Base-by-base conservation (phyloP, 92 coral and sea anemone genomes). In the Zoanthus solanderi region DNA sequence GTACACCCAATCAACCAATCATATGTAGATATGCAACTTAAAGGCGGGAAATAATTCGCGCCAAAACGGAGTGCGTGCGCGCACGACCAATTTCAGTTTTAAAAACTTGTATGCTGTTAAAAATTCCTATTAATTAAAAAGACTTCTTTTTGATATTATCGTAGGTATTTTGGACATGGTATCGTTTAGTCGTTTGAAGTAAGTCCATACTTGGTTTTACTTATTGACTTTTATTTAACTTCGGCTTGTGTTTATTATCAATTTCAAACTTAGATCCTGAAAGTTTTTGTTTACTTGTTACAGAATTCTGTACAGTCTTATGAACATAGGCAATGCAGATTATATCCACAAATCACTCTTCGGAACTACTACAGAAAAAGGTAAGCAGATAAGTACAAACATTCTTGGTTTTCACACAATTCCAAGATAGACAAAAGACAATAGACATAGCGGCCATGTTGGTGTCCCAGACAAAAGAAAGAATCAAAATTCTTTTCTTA, bases 291-390 rank as follows among this genome's bases (percentile, higher is more conserved):
- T 29, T 72, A 48, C 18, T 67, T 46, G 61, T 77, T 78, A 76
- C 84, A 96, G 99, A 82, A 93, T 96, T 80, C 78, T 96, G 66
- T 89, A 81, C 89, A 94, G 89, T 79, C 78, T 90, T 44, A 71
- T 96, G 89, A 95, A 96, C 58, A 93, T 96, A 32, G 93, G 98
- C 46, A 91, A 90, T 16, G 88, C 91, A 65, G 91, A 94, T 6
- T 89, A 94, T 88, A 93, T 96, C 47, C 90, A 87, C 83, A 76
- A 75, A 17, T 93, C 98, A 50, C 83, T 93, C 79, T 76, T 79
- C 75, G 91, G 81, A 83, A 82, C 78, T 17, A 85, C 34, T 30
- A 31, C 28, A 12, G 83, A 57, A 15, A 73, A 84, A 61, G 56
- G 87, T 48, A 71, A 72, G 50, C 31, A 7, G 56, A 50, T 0